Evolutionary conservation across 2,797 vertebrate species (phyloP).

Genomic region (Spatula clypeata): DNA sequence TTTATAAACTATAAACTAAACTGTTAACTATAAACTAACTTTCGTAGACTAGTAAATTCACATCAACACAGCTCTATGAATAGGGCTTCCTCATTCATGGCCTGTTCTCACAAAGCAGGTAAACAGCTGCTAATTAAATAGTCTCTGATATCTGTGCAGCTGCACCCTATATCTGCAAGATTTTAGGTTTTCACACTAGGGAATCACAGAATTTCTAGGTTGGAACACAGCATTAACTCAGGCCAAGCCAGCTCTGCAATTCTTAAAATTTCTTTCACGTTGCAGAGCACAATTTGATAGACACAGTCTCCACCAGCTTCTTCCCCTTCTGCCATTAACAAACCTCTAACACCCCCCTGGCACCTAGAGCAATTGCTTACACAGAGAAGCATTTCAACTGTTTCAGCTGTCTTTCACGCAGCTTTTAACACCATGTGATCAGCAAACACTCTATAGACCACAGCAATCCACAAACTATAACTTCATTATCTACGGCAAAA

Average conservation of each 20-base stretch:
- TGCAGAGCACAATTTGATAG: not conserved
- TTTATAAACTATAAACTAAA: not conserved
- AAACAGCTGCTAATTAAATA: not conserved
- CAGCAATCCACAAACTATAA: not conserved
- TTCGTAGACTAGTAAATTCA: not conserved
- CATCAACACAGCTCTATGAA: not conserved
- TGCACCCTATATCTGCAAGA: not conserved
- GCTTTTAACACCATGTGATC: not conserved
- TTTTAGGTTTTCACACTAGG: not conserved
- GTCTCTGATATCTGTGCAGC: not conserved
- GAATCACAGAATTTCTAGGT: too few species aligned
- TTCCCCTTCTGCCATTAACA: not conserved
- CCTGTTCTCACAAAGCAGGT: not conserved
- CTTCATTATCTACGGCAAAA: constrained; percentile 12
- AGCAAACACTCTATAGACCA: not conserved
- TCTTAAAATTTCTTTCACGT: not conserved
- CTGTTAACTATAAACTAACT: too few species aligned
- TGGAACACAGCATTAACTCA: not conserved
- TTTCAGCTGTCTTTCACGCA: constrained; percentile 18
- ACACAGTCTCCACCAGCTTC: not conserved
- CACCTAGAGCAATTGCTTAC: not conserved
- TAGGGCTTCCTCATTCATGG: not conserved
- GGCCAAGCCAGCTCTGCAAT: not conserved
- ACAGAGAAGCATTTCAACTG: not conserved
- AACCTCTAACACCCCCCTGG: not conserved